phyloP scores from a whole-genome alignment of 2,888 invertebrate genomes.

The Caenorhabditis panamensis region DNA sequence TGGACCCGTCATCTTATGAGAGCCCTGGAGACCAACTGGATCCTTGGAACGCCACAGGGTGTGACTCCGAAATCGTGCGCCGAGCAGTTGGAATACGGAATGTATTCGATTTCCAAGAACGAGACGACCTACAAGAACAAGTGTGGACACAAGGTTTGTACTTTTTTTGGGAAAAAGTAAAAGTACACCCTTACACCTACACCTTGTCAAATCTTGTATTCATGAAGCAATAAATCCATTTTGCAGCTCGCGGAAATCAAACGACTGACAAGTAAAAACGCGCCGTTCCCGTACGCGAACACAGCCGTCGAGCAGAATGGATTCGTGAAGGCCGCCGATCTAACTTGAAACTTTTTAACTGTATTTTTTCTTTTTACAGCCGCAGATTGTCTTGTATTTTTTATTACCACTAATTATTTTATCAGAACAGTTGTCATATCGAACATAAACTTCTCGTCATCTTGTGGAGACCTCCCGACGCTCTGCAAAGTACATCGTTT shows the following conservation, averaged over 20 bases:
- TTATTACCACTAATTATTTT: background rate
- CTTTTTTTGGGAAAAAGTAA: background rate
- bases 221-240: background rate
- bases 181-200: too few species aligned
- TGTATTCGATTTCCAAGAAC: conserved; percentile 61
- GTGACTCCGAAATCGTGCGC: conserved; percentile 45
- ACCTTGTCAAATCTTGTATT: conserved; percentile 10
- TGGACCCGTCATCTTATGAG: conserved; percentile 54
- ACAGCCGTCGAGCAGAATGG: conserved; percentile 42
- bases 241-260: conserved; percentile 67
- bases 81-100: conserved; percentile 62
- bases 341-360: background rate
- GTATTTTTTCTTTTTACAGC: too few species aligned
- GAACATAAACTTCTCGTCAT: background rate
- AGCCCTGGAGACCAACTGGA: conserved; percentile 64
- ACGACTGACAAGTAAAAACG: conserved; percentile 41
- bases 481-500: background rate
- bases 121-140: conserved; percentile 68
- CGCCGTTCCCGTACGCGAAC: conserved; percentile 36
- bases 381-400: background rate
- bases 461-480: background rate
- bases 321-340: conserved; percentile 51
- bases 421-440: background rate
- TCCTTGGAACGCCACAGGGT: conserved; percentile 16
- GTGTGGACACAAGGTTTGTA: conserved; percentile 62